phyloP scores from a whole-genome alignment of 1,140 invertebrate genomes.

The Ephestia elutella region DNA sequence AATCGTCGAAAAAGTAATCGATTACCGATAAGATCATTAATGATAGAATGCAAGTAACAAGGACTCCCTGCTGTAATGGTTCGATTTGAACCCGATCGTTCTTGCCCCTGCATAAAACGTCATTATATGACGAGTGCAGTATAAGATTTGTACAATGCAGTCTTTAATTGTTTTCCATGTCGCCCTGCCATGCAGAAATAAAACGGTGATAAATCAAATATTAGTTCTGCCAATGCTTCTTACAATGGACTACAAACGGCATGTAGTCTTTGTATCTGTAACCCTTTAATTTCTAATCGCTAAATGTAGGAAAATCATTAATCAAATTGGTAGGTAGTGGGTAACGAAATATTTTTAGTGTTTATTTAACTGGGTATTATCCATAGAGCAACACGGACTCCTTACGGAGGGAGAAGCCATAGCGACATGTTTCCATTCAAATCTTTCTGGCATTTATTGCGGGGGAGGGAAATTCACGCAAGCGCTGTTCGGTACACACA shows the following conservation, averaged over 20 bases:
- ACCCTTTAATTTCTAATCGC: constrained; percentile 30
- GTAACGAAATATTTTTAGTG: constrained; percentile 13
- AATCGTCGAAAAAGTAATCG: constrained; percentile 35
- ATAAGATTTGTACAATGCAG: constrained; percentile 47
- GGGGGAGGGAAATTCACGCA: too few relatives aligned
- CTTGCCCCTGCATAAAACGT: constrained; percentile 14
- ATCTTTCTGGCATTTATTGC: too few relatives aligned
- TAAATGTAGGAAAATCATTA: constrained; percentile 3
- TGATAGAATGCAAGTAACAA: constrained; percentile 38
- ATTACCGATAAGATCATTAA: constrained; percentile 66
- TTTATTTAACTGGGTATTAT: too few relatives aligned
- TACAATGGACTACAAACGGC: constrained; percentile 14
- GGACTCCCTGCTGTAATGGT: constrained; percentile 36
- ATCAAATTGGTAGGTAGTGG: not conserved
- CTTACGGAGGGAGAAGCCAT: too few relatives aligned
- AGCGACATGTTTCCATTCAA: too few relatives aligned
- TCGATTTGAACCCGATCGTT: constrained; percentile 34
- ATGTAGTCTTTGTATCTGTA: constrained; percentile 13
- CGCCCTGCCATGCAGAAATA: constrained; percentile 39
- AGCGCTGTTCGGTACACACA: too few relatives aligned
- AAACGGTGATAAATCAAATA: constrained; percentile 55
- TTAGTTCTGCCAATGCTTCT: constrained; percentile 49
- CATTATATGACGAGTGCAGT: constrained; percentile 26
- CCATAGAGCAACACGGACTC: too few relatives aligned
- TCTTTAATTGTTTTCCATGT: constrained; percentile 50